phyloP scores from a whole-genome alignment of 2,888 invertebrate genomes.

The Pelosia muscerda region DNA sequence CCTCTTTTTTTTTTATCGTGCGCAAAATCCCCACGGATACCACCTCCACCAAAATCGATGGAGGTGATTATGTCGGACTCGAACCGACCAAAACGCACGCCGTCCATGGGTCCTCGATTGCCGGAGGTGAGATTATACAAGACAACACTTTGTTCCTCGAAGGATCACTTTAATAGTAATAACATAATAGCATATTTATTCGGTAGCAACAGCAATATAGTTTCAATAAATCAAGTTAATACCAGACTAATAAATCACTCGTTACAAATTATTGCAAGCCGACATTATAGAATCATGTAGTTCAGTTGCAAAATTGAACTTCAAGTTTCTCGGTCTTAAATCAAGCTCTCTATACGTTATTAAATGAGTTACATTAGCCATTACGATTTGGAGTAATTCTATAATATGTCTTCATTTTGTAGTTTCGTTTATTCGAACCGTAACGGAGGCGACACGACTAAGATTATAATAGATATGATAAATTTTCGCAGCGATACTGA shows the following conservation, averaged over 20 bases:
- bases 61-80: too few relatives aligned
- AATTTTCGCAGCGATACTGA: too few relatives aligned
- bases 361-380: not conserved
- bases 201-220: not conserved
- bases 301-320: not conserved
- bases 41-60: too few relatives aligned
- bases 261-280: not conserved
- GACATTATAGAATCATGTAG: not conserved
- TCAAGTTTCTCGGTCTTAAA: not conserved
- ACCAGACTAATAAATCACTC: not conserved
- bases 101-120: too few relatives aligned
- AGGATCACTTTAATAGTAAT: too few relatives aligned
- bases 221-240: not conserved
- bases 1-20: too few relatives aligned
- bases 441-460: not conserved
- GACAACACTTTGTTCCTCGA: too few relatives aligned
- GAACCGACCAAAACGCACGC: too few relatives aligned
- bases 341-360: not conserved
- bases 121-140: too few relatives aligned
- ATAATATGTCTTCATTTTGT: not conserved
- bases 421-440: not conserved
- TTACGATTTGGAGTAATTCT: conserved; percentile 4
- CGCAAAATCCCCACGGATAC: too few relatives aligned
- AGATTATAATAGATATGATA: not conserved
- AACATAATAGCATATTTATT: too few relatives aligned